Evolutionary conservation across 2,888 invertebrate genomes (phyloP).

Genomic region (Tetranychus piercei): DNA sequence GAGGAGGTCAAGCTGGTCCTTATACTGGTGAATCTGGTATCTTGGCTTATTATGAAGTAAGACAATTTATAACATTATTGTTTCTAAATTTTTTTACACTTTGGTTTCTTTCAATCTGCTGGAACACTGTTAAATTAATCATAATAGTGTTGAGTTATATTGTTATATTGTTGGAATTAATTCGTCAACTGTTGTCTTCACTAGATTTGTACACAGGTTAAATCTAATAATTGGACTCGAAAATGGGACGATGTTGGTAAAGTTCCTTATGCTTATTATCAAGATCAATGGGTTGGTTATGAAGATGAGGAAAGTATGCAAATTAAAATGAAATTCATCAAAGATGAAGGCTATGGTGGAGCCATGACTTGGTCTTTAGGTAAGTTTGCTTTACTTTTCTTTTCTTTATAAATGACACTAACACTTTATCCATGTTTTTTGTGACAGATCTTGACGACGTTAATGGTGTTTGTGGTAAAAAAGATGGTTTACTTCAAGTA

Average conservation of each 20-base stretch:
- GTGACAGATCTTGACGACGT: conserved; percentile 84
- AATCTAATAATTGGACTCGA: conserved; percentile 52
- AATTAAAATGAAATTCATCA: conserved; percentile 76
- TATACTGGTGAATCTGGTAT: conserved; percentile 72
- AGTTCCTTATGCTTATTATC: conserved; percentile 65
- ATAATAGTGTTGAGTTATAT: too few species aligned
- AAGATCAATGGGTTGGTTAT: conserved; percentile 74
- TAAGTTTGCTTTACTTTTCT: neutral
- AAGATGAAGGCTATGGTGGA: conserved; percentile 58
- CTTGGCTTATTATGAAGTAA: conserved; percentile 58
- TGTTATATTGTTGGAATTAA: conserved; percentile 12
- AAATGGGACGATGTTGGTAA: conserved; percentile 64
- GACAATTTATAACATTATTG: too few species aligned
- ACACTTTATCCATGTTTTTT: neutral
- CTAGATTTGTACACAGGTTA: conserved; percentile 16
- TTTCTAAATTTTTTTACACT: too few species aligned
- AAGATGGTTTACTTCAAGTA: conserved; percentile 34
- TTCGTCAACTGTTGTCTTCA: conserved; percentile 17
- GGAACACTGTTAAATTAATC: too few species aligned
- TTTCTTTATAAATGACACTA: neutral
- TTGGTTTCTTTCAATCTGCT: too few species aligned
- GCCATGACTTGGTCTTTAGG: conserved; percentile 57
- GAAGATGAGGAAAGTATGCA: conserved; percentile 60
- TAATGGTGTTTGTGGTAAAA: conserved; percentile 51
- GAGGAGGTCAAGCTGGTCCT: conserved; percentile 63